Evolutionary conservation across 2,113 vertebrate species (phyloP), one percentile per base, ranked within the genome.

Genomic region (Solea solea): DNA sequence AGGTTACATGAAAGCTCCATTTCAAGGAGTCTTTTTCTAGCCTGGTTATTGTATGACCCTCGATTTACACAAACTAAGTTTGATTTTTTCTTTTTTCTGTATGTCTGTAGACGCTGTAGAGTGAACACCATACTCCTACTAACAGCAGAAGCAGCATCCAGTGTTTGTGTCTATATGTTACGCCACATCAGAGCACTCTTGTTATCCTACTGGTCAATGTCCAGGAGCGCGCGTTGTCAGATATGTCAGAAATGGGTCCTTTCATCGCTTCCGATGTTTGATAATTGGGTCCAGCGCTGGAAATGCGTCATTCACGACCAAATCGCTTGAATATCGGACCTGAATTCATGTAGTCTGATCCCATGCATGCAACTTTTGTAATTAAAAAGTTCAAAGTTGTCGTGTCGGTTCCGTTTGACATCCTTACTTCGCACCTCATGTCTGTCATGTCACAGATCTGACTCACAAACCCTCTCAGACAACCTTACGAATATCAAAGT

Each of bases 401-500:
- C 10, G 9, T 12, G 78, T 64, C 54, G 49, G 64, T 21, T 34
- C 50, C 56, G 11, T 59, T 72, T 52, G 51, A 39, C 61, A 34
- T 42, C 52, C 64, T 72, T 39, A 13, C 71, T 64, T 70, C 59
- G 51, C 80, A 59, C 52, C 44, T 71, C 21, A 21, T 21, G 21
- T 21, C 74, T 65, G 63, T 70, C 68, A 79, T 52, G 70, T 73
- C 68, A 58, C 61, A 49, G 63, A 69, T 77, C 75, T 69, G 14
- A 67, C 62, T 71, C 55, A 39, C 45, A 41, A 21, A 16, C 60
- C 61, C 64, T 50, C 27, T 57, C 60, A n/a, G 77, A 63, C 72
- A 74, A 34, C 68, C 74, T 81, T 55, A 64, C 86, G 82, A 84
- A 84, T 78, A 87, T 79, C 72, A 81, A 85, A 82, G 74, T 76